Evolutionary conservation across 2,888 invertebrate genomes (phyloP).

Genomic region (Stenchaetothrips biformis): DNA sequence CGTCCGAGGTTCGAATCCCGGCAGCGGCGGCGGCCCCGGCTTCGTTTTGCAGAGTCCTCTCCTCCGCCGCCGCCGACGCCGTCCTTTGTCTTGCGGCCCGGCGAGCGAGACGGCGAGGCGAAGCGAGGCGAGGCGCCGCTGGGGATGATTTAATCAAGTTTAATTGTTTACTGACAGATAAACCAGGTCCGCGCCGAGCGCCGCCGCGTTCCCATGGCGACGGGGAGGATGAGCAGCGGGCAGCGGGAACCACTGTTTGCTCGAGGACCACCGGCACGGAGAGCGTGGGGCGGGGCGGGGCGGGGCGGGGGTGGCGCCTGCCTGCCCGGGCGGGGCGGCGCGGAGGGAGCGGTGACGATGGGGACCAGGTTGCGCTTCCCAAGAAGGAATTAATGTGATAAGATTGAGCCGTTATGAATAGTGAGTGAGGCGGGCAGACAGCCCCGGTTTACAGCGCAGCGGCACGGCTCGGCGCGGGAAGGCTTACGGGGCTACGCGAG

Average conservation of each 20-base stretch:
- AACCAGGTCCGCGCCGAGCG: neutral
- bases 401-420: constrained; percentile 25
- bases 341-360: neutral
- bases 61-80: neutral
- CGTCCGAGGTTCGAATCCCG: no score
- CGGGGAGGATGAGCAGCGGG: constrained; percentile 12
- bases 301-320: neutral
- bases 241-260: constrained; percentile 20
- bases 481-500: no score
- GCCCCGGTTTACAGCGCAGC: neutral
- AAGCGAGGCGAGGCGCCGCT: neutral
- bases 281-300: neutral
- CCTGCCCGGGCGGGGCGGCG: neutral
- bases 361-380: constrained; percentile 13
- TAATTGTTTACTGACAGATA: constrained; percentile 25
- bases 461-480: no score
- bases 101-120: neutral
- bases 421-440: neutral
- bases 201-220: neutral
- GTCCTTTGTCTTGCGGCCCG: neutral
- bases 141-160: constrained; percentile 25
- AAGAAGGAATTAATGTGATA: constrained; percentile 25
- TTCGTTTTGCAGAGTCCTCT: neutral
- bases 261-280: constrained; percentile 1
- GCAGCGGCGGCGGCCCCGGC: no score